Evolutionary conservation across 2,797 vertebrate species (phyloP), one percentile per base, ranked within the genome.

Genomic region (Melanotaenia pygmaea): DNA sequence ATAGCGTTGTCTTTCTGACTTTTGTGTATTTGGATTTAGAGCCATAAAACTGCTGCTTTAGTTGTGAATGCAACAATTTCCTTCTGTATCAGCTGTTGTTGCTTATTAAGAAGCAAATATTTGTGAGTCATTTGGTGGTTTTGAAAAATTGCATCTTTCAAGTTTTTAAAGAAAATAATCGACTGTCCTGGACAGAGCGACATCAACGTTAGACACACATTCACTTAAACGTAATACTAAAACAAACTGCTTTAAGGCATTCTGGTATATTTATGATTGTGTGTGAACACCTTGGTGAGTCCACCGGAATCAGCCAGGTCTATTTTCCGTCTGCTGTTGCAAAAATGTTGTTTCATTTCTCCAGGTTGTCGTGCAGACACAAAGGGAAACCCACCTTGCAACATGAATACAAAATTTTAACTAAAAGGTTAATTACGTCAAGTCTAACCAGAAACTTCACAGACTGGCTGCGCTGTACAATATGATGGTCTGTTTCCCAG

Each of bases 401-500:
- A 24, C 2, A 0, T 24, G 50, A 70, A 80, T 1, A 26, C 32
- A 62, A n/a, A 68, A 45, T 64, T 77, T 24, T 10, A 70, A 35
- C 62, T 80, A 43, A 71, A 68, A 79, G 24, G 64, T 45, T 28
- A 53, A 78, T 12, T 83, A 74, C 81, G 73, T 90, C 88, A 91
- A 37, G 2, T 59, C 26, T 81, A 79, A 92, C 86, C 86, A 84
- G 74, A 84, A 72, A 70, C 30, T 77, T 80, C 72, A 74, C 35
- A 63, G 32, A 12, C 59, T 30, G 70, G 60, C 61, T 71, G 74
- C 51, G 54, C 53, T 60, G 53, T 59, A 71, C 53, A 69, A 58
- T 67, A 20, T 72, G 74, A 73, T 59, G 80, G 10, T 37, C 74
- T 1, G 59, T 93, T 95, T 95, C 93, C 85, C 88, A 91, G 93